Conservation (phyloP, 2,888 invertebrate genomes). For the Nezara viridula region DNA sequence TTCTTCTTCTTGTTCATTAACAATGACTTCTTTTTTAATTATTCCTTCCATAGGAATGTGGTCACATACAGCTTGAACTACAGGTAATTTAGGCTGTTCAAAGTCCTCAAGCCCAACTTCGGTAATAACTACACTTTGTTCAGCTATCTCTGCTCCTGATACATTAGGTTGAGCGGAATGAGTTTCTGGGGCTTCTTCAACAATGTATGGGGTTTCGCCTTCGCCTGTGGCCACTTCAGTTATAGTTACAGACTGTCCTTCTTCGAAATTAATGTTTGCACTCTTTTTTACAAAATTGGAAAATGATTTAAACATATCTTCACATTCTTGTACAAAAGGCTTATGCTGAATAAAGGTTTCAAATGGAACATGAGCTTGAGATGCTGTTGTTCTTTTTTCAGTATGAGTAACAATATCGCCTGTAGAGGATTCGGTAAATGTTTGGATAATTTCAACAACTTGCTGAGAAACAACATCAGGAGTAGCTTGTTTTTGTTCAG, state of each 20-base stretch:
- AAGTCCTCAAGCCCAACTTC: constrained; percentile 66
- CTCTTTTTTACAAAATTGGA: constrained; percentile 65
- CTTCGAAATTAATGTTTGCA: constrained; percentile 67
- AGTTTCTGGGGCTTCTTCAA: constrained; percentile 65
- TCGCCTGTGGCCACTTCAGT: constrained; percentile 73
- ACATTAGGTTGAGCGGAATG: constrained; percentile 66
- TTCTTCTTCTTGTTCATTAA: constrained; percentile 68
- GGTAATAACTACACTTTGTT: constrained; percentile 70
- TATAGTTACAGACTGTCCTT: constrained; percentile 73
- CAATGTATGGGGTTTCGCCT: constrained; percentile 70
- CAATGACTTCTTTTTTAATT: constrained; percentile 68
- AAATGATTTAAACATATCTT: constrained; percentile 68
- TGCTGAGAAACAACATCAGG: constrained; percentile 68
- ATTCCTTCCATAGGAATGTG: constrained; percentile 66
- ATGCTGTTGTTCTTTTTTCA: constrained; percentile 66
- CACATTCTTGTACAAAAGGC: constrained; percentile 66
- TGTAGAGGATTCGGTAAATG: constrained; percentile 68
- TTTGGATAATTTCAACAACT: constrained; percentile 70
- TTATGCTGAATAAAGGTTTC: constrained; percentile 68
- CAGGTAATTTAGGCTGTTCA: constrained; percentile 56
- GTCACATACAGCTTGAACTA: constrained; percentile 65
- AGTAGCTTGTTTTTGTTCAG: constrained; percentile 70
- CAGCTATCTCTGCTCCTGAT: constrained; percentile 70
- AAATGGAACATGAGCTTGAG: constrained; percentile 65
- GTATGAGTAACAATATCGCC: constrained; percentile 68